Conservation (phyloP, 2,888 invertebrate genomes). For the Emmelina monodactyla region DNA sequence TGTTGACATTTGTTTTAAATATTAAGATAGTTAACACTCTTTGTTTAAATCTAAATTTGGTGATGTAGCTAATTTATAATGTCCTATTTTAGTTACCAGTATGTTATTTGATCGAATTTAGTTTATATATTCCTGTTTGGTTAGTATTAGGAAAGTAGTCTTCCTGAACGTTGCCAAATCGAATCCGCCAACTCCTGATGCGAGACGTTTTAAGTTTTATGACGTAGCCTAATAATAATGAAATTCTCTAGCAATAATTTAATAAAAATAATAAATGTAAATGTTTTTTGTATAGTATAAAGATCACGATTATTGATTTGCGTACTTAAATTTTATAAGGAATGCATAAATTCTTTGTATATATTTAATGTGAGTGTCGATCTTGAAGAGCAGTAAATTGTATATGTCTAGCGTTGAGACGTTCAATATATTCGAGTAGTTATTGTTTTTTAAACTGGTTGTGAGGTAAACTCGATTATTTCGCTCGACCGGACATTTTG, state of each 20-base stretch:
- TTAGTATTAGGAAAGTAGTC: conserved; percentile 64
- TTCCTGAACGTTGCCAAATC: conserved; percentile 66
- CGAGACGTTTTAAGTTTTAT: conserved; percentile 52
- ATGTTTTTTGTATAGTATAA: conserved; percentile 62
- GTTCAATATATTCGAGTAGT: too few relatives aligned
- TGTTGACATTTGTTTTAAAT: conserved; percentile 56
- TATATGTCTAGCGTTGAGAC: too few relatives aligned
- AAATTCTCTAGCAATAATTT: conserved; percentile 65
- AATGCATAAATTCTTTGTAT: conserved; percentile 40
- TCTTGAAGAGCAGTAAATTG: conserved; percentile 21
- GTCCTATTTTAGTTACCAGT: conserved; percentile 57
- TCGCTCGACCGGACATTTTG: too few relatives aligned
- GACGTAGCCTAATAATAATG: conserved; percentile 53
- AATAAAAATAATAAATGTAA: conserved; percentile 51
- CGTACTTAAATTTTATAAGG: conserved; percentile 27
- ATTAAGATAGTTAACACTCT: conserved; percentile 42
- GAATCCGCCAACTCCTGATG: conserved; percentile 59
- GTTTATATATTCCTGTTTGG: conserved; percentile 62
- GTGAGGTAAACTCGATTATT: too few relatives aligned
- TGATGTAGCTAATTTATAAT: conserved; percentile 31
- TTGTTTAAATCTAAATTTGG: conserved; percentile 36
- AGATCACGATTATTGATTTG: conserved; percentile 40
- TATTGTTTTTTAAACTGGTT: too few relatives aligned
- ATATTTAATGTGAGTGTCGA: conserved; percentile 30
- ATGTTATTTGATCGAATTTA: conserved; percentile 61